Evolutionary conservation across 2,113 vertebrate genomes (phyloP).

Genomic region (Pomatorhinus ruficollis): DNA sequence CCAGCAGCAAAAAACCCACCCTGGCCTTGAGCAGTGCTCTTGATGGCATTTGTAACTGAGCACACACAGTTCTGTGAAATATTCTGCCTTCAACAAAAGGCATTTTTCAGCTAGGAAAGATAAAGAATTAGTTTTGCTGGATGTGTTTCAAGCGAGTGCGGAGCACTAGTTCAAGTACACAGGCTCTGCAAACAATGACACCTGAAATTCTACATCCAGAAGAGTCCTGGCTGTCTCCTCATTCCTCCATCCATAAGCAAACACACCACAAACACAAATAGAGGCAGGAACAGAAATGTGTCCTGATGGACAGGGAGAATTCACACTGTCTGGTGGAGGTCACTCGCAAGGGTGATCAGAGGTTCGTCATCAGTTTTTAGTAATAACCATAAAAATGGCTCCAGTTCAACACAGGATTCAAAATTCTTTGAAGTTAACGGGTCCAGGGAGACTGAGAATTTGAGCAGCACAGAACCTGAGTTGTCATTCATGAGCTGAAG

Average conservation of each 20-base stretch:
- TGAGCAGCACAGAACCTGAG: background rate
- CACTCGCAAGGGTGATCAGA: background rate
- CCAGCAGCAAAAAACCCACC: background rate
- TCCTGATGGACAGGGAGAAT: background rate
- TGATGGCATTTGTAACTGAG: background rate
- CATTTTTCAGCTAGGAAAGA: background rate
- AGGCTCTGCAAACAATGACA: background rate
- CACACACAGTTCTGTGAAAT: background rate
- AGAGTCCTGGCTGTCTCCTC: background rate
- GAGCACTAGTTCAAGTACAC: background rate
- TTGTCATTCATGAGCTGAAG: background rate
- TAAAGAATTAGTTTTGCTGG: background rate
- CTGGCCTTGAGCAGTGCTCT: background rate
- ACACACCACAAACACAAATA: background rate
- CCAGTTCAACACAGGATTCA: background rate
- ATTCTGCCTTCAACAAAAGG: background rate
- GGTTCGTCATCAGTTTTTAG: background rate
- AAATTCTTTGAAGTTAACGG: background rate
- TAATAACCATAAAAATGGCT: background rate
- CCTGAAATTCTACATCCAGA: background rate
- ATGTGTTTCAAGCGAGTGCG: background rate
- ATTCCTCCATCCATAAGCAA: background rate
- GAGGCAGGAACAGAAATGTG: background rate
- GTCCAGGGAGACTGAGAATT: background rate
- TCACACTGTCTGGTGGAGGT: accelerated